Evolutionary conservation across 2,888 invertebrate species (phyloP), one percentile per base, ranked within the genome.

Genomic region (Dioctria linearis): DNA sequence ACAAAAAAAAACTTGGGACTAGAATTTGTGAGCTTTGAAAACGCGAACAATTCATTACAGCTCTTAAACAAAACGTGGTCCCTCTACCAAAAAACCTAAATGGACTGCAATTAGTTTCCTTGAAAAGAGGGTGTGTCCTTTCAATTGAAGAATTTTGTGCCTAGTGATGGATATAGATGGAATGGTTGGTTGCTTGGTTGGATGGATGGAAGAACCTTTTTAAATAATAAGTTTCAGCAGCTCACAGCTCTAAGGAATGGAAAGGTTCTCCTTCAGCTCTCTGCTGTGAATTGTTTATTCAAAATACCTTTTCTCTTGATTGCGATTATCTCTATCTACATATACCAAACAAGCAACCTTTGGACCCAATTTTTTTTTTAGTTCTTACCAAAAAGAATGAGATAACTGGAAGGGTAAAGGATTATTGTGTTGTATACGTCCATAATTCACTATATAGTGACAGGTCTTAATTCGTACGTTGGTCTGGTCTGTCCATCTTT

Each of bases 251-350:
- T 5, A 9, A 5, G 6, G n/a, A 40, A 3, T 59, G 51, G 54
- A 51, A 51, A 3, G 25, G 25, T 13, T 25, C 25, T 11, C 4
- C 54, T 54, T 1, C 9, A 54, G 11, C 11, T 25, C 25, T 25
- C 25, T 25, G 25, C 9, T 13, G 8, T 39, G 25, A 11, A 54
- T 59, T 73, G 57, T 59, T 73, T 73, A 73, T 73, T 73, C 59
- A 73, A 73, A 73, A 73, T 73, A 59, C 73, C 73, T 73, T 73
- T 73, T 59, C 37, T 73, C 54, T 51, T 73, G 73, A 57, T 73
- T 73, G 57, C 73, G 59, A 73, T 73, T 73, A 73, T 73, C 73
- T 59, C 37, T 54, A 39, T 57, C 54, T 25, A 25, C 25, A 25
- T 25, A 25, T 25, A 25, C 25, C 25, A 25, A 25, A 25, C 25